phyloP scores from a whole-genome alignment of 2,888 invertebrate species.

The Eristalinus sepulchralis region DNA sequence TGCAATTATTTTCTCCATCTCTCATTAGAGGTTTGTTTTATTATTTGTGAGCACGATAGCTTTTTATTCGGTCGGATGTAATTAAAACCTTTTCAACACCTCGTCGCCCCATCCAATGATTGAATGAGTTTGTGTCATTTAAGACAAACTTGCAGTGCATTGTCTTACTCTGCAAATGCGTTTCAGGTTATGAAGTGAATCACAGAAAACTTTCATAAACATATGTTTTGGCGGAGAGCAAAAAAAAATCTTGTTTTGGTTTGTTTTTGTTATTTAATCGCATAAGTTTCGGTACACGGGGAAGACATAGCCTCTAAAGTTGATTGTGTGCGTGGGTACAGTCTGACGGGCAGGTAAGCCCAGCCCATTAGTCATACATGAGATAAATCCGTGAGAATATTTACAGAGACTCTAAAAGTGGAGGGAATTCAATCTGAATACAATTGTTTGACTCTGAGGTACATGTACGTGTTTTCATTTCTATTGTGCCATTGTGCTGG shows the following conservation, averaged over 20 bases:
- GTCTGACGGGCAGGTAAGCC: neutral
- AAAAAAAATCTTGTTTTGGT: neutral
- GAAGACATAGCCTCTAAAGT: neutral
- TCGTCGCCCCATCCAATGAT: neutral
- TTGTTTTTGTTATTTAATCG: neutral
- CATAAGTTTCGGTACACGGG: neutral
- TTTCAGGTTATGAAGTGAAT: no score
- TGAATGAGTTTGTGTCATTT: neutral
- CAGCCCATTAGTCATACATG: neutral
- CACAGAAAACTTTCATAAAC: no score
- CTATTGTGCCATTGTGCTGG: neutral
- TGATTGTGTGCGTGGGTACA: neutral
- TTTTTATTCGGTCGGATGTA: neutral
- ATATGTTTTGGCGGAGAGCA: no score
- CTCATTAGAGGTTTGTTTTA: no score
- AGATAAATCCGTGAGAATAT: slow-evolving; percentile 8
- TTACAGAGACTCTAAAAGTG: neutral
- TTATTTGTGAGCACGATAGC: neutral
- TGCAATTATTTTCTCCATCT: no score
- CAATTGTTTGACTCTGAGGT: neutral
- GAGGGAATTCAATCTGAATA: neutral
- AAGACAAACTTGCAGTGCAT: neutral
- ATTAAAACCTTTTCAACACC: neutral
- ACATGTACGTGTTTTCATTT: neutral
- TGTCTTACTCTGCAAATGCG: neutral